These are phyloP conservation scores for Pontoporia blainvillei DNA, from an alignment of 2,113 vertebrate species.

Conservation along the genomic window DNA sequence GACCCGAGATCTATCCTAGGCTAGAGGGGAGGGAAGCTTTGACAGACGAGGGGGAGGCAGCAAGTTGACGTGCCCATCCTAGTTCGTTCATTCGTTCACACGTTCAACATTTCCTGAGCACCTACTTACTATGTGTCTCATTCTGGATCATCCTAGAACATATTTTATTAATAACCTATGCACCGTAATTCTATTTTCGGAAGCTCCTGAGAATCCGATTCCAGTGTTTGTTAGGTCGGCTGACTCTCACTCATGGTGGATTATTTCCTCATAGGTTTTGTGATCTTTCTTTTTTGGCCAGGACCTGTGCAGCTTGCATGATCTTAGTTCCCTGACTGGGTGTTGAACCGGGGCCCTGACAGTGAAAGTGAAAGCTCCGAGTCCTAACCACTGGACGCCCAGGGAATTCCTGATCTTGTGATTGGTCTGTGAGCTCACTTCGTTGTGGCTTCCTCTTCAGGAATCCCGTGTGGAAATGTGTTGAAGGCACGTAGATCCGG, in stretches of 20 bases:
- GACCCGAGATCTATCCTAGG: neutral
- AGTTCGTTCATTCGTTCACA: fast-evolving
- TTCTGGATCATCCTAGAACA: neutral
- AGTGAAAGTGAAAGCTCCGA: no score
- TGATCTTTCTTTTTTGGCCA: neutral
- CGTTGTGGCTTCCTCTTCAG: neutral
- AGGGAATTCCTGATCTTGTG: no score
- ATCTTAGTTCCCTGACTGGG: no score
- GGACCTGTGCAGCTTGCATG: no score
- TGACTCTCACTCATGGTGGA: neutral
- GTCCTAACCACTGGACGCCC: no score
- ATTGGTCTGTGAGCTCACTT: neutral
- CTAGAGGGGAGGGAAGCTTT: neutral
- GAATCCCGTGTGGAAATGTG: neutral
- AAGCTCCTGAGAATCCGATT: neutral
- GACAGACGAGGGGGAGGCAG: fast-evolving
- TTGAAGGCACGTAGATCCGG: fast-evolving
- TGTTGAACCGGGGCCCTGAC: no score
- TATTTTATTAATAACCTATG: neutral
- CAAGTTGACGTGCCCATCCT: neutral
- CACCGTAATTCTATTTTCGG: neutral
- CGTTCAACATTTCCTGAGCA: neutral
- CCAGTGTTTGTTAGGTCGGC: neutral
- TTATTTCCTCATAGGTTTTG: neutral
- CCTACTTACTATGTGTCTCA: neutral